Base-by-base conservation (phyloP, 2,888 invertebrate genomes). In the Trissolcus brochymenae region DNA sequence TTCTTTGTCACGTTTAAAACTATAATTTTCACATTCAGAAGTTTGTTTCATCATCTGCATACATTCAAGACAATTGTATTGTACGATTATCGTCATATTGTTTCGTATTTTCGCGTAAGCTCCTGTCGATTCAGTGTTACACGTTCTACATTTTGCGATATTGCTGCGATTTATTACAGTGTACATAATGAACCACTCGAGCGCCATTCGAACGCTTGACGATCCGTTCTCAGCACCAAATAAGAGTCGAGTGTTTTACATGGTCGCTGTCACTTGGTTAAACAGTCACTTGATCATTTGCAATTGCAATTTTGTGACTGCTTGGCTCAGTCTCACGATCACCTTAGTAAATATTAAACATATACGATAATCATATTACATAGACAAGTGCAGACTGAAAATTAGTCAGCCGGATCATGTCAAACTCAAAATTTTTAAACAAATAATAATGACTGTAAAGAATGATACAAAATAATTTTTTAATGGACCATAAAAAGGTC, bases 181-280 rank as follows among this genome's bases (percentile, higher is more conserved):
- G 68, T 68, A 75, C 53, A 68, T 64, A 70, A 59, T 41, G 49
- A 68, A 75, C 56, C 65, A 55, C 56, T 57, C 19, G 62, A 62
- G 29, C 57, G 67, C 67, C 66, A 62, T 65, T 65, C 75, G 68
- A 76, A 70, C 51, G 56, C 65, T 70, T 53, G 61, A 70, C 68
- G 76, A 70, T 65, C 46, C 70, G 75, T 70, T 70, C 62, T 67
- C 57, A 67, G 71, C 76, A 76, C 50, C 67, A 70, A 50, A 66
- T 71, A 70, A 71, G 53, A 76, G 71, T 66, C 71, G 57, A 66
- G 51, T 71, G 66, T 66, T 65, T 61, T 76, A 54, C 41, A 61
- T 51, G 55, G 56, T 11, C 40, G 41, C 17, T 21, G 7, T 40
- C 43, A 17, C 59, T 57, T 40, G 49, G 41, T 51, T 56, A 41